phyloP scores from a whole-genome alignment of 1,140 invertebrate genomes.

The Dolichoris vasculosae region DNA sequence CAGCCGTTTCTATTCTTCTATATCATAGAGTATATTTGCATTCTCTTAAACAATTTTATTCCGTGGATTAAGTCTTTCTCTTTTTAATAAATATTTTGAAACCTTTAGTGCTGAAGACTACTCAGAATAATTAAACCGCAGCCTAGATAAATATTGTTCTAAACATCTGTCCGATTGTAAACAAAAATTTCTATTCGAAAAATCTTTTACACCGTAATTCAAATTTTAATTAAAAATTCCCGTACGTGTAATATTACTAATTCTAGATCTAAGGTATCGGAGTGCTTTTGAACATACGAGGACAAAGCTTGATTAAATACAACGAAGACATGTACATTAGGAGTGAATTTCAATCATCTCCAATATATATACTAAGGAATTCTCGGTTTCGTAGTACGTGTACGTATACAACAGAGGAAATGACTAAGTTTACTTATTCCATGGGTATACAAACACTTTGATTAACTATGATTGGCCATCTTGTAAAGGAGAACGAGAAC shows the following conservation, averaged over 20 bases:
- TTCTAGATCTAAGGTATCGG: neutral
- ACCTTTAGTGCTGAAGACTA: too few species aligned
- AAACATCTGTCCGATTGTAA: too few species aligned
- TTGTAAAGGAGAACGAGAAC: neutral
- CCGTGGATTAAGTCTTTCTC: neutral
- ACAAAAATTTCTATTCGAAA: too few species aligned
- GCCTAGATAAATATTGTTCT: too few species aligned
- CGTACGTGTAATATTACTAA: too few species aligned
- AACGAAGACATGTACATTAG: conserved; percentile 5
- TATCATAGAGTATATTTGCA: neutral
- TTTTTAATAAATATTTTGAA: too few species aligned
- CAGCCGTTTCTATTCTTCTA: neutral
- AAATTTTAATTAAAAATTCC: too few species aligned
- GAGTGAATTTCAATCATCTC: conserved; percentile 17
- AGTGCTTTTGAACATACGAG: neutral
- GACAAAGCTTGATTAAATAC: conserved; percentile 20
- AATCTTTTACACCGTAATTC: too few species aligned
- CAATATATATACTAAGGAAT: neutral
- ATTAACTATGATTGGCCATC: conserved; percentile 43
- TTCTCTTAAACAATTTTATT: neutral
- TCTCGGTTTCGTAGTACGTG: neutral
- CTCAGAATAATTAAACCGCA: too few species aligned
- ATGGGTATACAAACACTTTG: conserved; percentile 21
- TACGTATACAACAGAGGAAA: neutral
- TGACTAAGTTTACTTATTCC: conserved; percentile 1